Evolutionary conservation across 2,797 vertebrate species (phyloP), one percentile per base, ranked within the genome.

Genomic region (Vipera ursinii): DNA sequence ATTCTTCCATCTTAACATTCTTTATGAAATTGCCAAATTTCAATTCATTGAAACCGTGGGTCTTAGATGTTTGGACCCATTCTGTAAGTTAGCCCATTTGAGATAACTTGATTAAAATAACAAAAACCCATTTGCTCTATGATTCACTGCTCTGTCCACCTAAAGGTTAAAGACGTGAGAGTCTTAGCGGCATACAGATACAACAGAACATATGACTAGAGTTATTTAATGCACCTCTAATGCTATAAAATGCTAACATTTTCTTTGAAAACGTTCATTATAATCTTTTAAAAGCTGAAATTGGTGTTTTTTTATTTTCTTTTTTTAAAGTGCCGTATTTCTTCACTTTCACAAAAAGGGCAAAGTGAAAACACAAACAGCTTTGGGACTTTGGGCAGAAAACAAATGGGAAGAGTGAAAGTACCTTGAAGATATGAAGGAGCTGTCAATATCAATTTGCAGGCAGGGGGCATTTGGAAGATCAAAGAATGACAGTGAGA

Each of bases 361-460:
- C 44, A 14, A 10, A 90, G 20, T 10, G n/a, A 91, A 6, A 59
- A 44, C 7, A 2, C 53, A 86, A 86, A 92, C 44, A 38, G 88
- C 55, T 78, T 73, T 60, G 55, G 56, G 85, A n/a, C 24, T 56
- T 56, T 51, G 28, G 87, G 63, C 56, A 44, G 56, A 87, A 93
- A 88, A 63, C 20, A 38, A 92, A 87, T 3, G 28, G 20, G 69
- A 73, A 92, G 20, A 22, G 92, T 86, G 20, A 78, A 93, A 78
- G n/a, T 24, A 55, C 56, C 87, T n/a, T 14, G 60, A 93, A 93
- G 63, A 57, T 32, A 88, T 82, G 89, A 93, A 78, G 86, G 57
- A 88, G 48, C 89, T 90, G 92, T 88, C 63, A 61, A 87, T 56
- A 38, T 61, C 78, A n/a, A 55, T 24, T 24, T 53, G 87, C 87